Percentiles rank a stretch among this genome's conserved stretches.
Evolutionary conservation across 2,888 invertebrate species (phyloP).

Genomic region (Cremastinae sp.): DNA sequence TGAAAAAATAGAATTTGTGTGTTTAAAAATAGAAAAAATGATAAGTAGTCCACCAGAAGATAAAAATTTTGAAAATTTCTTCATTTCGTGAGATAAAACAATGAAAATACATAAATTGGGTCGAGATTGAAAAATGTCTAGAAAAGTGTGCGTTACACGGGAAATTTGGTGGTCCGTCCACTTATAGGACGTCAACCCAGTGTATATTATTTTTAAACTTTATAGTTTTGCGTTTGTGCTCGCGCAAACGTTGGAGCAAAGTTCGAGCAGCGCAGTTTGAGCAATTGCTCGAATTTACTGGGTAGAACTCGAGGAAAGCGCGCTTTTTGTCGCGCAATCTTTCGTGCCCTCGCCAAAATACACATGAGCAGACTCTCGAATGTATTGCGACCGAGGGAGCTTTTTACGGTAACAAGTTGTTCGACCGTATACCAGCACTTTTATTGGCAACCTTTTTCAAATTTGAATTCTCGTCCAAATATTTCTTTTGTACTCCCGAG

Average conservation of each 20-base stretch:
- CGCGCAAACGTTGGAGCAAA: conserved; percentile 3
- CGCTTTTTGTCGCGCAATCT: conserved; percentile 24
- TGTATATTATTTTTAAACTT: conserved; percentile 46
- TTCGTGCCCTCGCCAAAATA: conserved; percentile 41
- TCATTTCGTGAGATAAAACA: background rate
- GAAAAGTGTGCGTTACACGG: conserved; percentile 5
- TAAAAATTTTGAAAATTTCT: too few relatives aligned
- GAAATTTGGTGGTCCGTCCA: conserved; percentile 21
- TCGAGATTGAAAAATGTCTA: conserved; percentile 4
- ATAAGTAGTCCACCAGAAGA: too few relatives aligned
- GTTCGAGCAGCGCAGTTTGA: conserved; percentile 16
- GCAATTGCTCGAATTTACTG: conserved; percentile 14
- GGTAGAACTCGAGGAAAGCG: conserved; percentile 11
- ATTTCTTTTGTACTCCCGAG: background rate
- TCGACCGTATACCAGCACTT: background rate
- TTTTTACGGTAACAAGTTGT: conserved; percentile 9
- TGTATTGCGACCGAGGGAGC: conserved; percentile 7
- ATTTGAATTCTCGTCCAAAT: background rate
- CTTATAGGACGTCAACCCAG: conserved; percentile 53
- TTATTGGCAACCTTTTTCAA: conserved; percentile 17
- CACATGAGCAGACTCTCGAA: conserved; percentile 25
- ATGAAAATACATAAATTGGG: background rate
- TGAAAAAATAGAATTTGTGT: too few relatives aligned
- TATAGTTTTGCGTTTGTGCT: conserved; percentile 30
- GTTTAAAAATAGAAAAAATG: too few relatives aligned